These are phyloP conservation scores for Heliconius hortense DNA, from an alignment of 2,888 invertebrate genomes.

Conservation along the genomic window DNA sequence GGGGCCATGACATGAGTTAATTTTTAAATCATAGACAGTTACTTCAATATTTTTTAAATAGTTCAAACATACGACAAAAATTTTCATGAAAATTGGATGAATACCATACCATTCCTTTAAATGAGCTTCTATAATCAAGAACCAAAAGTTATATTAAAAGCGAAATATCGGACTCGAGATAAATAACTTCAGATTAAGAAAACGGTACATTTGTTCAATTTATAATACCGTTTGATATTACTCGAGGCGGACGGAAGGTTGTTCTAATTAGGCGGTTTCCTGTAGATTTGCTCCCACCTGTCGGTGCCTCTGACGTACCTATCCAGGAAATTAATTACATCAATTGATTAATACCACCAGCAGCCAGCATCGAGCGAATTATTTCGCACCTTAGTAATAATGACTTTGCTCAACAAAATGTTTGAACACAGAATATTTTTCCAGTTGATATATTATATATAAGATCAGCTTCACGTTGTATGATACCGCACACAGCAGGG, in stretches of 20 bases:
- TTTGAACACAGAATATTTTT: slow-evolving; percentile 6
- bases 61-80: background rate
- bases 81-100: background rate
- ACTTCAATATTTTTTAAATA: too few relatives aligned
- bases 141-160: slow-evolving; percentile 1
- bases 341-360: slow-evolving; percentile 72
- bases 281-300: slow-evolving; percentile 79
- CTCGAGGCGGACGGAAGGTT: slow-evolving; percentile 53
- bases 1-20: background rate
- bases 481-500: too few relatives aligned
- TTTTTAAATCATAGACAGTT: too few relatives aligned
- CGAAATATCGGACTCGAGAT: slow-evolving; percentile 28
- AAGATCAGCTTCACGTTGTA: too few relatives aligned
- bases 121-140: background rate
- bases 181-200: slow-evolving; percentile 40
- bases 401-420: slow-evolving; percentile 14
- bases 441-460: background rate
- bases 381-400: slow-evolving; percentile 57
- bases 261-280: slow-evolving; percentile 71
- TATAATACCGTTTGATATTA: slow-evolving; percentile 53
- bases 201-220: slow-evolving; percentile 60
- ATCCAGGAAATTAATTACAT: slow-evolving; percentile 76
- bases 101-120: background rate
- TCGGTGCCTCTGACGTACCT: slow-evolving; percentile 69
- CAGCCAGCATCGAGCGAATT: slow-evolving; percentile 54